Evolutionary conservation across 1,140 invertebrate species (phyloP).

Genomic region (Tetramorium simillimum): DNA sequence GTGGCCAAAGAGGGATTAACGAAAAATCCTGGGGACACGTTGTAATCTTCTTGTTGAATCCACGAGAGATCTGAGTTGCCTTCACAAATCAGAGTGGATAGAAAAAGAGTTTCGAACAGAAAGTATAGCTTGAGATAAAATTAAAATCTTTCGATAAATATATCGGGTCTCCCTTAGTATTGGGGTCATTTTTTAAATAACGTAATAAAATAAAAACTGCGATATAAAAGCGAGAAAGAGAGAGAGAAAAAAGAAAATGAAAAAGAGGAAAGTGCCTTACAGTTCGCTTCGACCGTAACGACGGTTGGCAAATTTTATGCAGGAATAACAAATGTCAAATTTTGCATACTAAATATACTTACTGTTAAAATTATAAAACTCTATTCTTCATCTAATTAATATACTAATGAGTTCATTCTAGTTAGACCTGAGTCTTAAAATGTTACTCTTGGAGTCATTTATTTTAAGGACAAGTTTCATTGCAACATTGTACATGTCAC

Average conservation of each 20-base stretch:
- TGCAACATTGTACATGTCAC: background rate
- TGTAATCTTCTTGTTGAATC: constrained; percentile 28
- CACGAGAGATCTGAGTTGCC: background rate
- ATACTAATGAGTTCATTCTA: background rate
- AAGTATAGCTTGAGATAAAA: background rate
- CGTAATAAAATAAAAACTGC: background rate
- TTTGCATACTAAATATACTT: background rate
- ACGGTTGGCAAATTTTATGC: background rate
- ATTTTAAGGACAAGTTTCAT: background rate
- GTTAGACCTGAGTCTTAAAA: background rate
- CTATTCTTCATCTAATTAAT: background rate
- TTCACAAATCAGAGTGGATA: background rate
- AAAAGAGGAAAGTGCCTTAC: background rate
- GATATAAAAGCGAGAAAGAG: background rate
- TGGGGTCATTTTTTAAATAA: background rate
- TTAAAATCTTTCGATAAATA: background rate
- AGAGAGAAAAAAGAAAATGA: no score
- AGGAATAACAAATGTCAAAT: background rate
- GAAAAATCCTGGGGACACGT: constrained; percentile 10
- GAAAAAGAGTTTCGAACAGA: background rate
- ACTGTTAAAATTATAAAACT: background rate
- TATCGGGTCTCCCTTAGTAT: background rate
- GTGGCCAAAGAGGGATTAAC: constrained; percentile 25
- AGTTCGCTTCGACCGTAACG: background rate
- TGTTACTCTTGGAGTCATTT: background rate